Conservation (phyloP, 2,113 vertebrate genomes). For the Micronycteris hirsuta region DNA sequence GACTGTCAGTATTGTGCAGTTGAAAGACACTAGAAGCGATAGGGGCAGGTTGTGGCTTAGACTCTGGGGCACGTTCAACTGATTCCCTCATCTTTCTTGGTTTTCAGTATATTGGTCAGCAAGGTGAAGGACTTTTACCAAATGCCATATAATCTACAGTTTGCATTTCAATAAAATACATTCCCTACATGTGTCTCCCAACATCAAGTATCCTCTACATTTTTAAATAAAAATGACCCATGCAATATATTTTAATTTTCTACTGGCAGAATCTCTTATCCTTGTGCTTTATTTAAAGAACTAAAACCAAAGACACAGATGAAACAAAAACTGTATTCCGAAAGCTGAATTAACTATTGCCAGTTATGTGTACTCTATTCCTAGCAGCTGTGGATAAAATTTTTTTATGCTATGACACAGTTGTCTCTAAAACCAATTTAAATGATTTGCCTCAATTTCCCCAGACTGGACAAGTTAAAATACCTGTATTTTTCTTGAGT, state of each 20-base stretch:
- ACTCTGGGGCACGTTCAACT: not conserved
- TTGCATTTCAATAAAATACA: slow-evolving; percentile 1
- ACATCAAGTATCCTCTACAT: not conserved
- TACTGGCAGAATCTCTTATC: not conserved
- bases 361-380: not conserved
- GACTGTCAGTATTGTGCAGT: not conserved
- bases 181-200: not conserved
- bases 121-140: not conserved
- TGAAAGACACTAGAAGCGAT: not conserved
- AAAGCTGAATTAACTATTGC: not conserved
- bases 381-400: not conserved
- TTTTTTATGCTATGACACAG: not conserved
- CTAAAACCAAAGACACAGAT: not conserved
- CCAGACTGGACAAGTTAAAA: not conserved
- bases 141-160: not conserved
- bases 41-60: not conserved
- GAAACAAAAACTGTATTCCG: not conserved
- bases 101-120: not conserved
- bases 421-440: not conserved
- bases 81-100: not conserved
- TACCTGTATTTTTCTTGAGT: not conserved
- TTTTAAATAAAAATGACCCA: not conserved
- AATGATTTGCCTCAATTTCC: not conserved
- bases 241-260: not conserved
- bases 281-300: not conserved